Percentiles rank a stretch among this genome's conserved stretches.
These are phyloP conservation scores for Forbesichthys papilliferus DNA, from an alignment of 2,113 vertebrate species.

Conservation along the genomic window DNA sequence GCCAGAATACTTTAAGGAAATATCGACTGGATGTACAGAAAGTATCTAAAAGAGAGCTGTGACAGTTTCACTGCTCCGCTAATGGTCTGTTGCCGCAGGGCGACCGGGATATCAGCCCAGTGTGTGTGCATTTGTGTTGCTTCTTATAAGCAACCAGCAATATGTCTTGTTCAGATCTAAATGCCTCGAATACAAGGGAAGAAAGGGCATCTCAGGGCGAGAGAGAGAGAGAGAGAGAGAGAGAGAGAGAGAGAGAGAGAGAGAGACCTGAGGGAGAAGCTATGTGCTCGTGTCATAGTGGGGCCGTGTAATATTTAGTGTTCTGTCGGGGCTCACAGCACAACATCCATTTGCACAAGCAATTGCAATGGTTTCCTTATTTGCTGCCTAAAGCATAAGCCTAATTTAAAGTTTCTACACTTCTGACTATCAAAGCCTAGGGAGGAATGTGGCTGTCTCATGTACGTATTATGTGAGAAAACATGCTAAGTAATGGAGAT, in stretches of 20 bases:
- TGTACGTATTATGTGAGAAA: conserved; percentile 8
- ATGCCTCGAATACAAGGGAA: conserved; percentile 8
- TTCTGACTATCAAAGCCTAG: no score
- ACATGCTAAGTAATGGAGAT: conserved; percentile 6
- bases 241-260: background rate
- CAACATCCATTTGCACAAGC: no score
- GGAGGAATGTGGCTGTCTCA: no score
- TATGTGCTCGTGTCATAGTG: no score
- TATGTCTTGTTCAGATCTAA: background rate
- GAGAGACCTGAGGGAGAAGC: background rate
- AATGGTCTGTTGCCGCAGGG: conserved; percentile 28
- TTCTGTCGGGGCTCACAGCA: no score
- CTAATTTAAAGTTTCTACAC: background rate
- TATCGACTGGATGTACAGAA: conserved; percentile 57
- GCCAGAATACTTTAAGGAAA: conserved; percentile 51
- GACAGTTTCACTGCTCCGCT: conserved; percentile 32
- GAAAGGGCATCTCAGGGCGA: background rate
- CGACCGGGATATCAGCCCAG: background rate
- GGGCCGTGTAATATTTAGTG: no score
- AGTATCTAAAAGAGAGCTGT: conserved; percentile 38
- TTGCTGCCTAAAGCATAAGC: background rate
- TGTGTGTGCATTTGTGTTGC: background rate
- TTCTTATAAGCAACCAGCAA: conserved; percentile 12
- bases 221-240: no score
- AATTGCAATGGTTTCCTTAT: conserved; percentile 10